phyloP scores from a whole-genome alignment of 2,113 vertebrate species.

The Atrichornis clamosus region DNA sequence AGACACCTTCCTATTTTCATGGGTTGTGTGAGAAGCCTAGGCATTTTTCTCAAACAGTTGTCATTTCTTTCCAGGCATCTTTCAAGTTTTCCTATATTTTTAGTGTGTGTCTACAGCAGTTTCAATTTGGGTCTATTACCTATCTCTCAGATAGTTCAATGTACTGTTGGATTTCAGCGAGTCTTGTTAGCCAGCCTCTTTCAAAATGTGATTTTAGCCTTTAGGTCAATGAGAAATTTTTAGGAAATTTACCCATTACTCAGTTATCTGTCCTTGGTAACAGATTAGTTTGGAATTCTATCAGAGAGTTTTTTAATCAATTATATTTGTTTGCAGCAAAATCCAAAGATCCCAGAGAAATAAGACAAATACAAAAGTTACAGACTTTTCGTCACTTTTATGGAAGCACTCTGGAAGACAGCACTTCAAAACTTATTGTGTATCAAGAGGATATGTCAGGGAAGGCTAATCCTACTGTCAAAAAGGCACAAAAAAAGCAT shows the following conservation, averaged over 20 bases:
- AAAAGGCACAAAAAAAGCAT: background rate
- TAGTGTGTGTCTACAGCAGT: background rate
- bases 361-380: constrained; percentile 25
- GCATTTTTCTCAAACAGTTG: background rate
- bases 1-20: background rate
- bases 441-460: background rate
- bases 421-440: constrained; percentile 3
- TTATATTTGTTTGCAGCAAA: background rate
- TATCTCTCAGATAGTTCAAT: background rate
- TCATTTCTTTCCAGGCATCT: background rate
- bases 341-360: background rate
- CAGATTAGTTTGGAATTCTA: background rate
- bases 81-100: background rate
- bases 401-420: constrained; percentile 21
- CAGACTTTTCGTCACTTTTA: constrained; percentile 14
- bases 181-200: background rate
- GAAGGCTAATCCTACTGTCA: background rate
- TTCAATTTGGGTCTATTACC: background rate
- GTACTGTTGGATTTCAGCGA: background rate
- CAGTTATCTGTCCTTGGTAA: background rate
- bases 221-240: background rate
- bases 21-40: background rate
- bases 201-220: background rate
- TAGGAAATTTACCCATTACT: background rate
- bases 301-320: background rate